Conservation (phyloP, 2,797 vertebrate species). For the Pampus argenteus region DNA sequence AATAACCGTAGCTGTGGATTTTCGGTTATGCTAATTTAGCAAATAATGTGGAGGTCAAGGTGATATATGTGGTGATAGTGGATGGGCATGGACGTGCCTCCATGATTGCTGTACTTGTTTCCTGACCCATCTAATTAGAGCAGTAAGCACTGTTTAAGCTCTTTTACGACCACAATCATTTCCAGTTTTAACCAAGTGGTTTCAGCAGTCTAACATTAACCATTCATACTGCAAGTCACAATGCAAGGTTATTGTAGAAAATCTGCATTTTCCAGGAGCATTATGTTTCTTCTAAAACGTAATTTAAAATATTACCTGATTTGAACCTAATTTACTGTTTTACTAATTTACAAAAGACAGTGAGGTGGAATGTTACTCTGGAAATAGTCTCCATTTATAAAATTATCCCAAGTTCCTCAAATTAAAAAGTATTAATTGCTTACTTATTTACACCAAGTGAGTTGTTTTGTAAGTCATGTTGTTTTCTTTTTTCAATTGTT, state of each 20-base stretch:
- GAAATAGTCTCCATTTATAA: constrained; percentile 3
- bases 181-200: not conserved
- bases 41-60: constrained; percentile 8
- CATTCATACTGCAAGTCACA: not conserved
- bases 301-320: constrained; percentile 9
- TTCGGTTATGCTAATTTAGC: constrained; percentile 11
- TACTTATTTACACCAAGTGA: constrained; percentile 41
- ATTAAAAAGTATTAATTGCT: constrained; percentile 44
- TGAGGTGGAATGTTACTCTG: constrained; percentile 22
- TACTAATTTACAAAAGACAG: constrained; percentile 64
- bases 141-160: constrained; percentile 21
- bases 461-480: constrained; percentile 53
- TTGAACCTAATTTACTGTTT: not conserved
- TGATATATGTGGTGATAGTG: constrained; percentile 11
- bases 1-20: not conserved
- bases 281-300: not conserved
- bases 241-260: not conserved
- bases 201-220: constrained; percentile 14
- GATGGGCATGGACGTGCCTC: not conserved
- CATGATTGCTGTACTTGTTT: constrained; percentile 15
- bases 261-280: not conserved
- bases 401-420: constrained; percentile 1
- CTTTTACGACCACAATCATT: constrained; percentile 11
- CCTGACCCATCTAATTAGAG: constrained; percentile 32
- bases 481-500: constrained; percentile 67